Evolutionary conservation across 2,113 vertebrate genomes (phyloP).

Genomic region (Scomber japonicus): DNA sequence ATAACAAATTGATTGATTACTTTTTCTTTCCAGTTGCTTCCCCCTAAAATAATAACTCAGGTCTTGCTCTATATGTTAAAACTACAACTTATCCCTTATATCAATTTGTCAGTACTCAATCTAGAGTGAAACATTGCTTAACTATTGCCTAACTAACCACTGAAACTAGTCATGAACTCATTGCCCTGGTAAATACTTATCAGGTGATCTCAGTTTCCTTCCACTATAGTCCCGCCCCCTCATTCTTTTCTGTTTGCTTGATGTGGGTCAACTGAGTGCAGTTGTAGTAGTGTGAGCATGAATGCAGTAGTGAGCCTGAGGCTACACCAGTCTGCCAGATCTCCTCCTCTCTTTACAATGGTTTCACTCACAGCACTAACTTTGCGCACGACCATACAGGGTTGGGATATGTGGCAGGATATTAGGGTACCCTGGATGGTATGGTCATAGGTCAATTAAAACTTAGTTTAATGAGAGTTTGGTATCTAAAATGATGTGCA

Average conservation of each 20-base stretch:
- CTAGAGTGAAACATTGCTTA: slow-evolving; percentile 36
- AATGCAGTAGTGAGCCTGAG: slow-evolving; percentile 59
- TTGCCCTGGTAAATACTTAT: slow-evolving; percentile 37
- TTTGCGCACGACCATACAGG: background rate
- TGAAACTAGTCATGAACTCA: slow-evolving; percentile 26
- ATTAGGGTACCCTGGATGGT: too few relatives aligned
- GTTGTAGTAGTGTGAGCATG: slow-evolving; percentile 64
- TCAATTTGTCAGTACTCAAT: background rate
- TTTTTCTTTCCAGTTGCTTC: background rate
- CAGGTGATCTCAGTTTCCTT: slow-evolving; percentile 40
- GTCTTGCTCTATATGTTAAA: background rate
- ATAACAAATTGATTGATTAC: background rate
- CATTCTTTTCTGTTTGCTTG: slow-evolving; percentile 41
- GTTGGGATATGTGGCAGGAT: background rate
- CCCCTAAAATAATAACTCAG: background rate
- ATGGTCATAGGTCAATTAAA: too few relatives aligned
- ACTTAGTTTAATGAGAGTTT: background rate
- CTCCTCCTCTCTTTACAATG: slow-evolving; percentile 4
- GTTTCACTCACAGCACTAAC: slow-evolving; percentile 25
- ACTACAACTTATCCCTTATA: background rate
- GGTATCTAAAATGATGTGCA: background rate
- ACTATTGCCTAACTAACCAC: background rate
- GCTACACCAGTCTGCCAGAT: slow-evolving; percentile 55
- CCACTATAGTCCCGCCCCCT: background rate
- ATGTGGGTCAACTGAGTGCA: slow-evolving; percentile 77